phyloP scores from a whole-genome alignment of 2,797 vertebrate species.

The Anomalospiza imberbis region DNA sequence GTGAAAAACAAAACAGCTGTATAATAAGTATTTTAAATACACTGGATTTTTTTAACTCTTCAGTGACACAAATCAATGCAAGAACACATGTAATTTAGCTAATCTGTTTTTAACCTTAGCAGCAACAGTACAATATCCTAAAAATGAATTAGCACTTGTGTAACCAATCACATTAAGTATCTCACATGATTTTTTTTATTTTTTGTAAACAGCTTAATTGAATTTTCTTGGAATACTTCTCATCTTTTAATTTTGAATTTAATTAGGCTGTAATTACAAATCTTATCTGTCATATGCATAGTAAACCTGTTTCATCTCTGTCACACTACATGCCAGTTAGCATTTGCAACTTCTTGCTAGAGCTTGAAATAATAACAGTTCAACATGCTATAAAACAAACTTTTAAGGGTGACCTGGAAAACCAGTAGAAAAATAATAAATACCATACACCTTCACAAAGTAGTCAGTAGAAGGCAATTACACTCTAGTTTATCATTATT shows the following conservation, averaged over 20 bases:
- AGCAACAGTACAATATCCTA: background rate
- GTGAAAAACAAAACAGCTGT: background rate
- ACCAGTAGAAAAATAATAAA: background rate
- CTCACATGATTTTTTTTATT: background rate
- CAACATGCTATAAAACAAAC: background rate
- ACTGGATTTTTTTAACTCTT: background rate
- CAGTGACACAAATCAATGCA: background rate
- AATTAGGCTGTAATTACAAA: slow-evolving; percentile 2
- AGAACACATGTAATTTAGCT: background rate
- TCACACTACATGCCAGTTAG: background rate
- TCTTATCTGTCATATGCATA: background rate
- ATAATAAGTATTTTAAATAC: background rate
- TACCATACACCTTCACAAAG: background rate
- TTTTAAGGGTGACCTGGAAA: background rate
- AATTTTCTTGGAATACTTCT: slow-evolving; percentile 27
- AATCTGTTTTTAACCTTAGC: background rate
- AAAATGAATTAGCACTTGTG: background rate
- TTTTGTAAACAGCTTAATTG: slow-evolving; percentile 35
- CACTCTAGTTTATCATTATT: background rate
- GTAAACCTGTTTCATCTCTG: background rate
- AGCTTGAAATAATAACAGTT: background rate
- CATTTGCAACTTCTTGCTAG: background rate
- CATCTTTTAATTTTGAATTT: background rate
- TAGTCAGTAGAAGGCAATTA: background rate
- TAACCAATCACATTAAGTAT: background rate